Evolutionary conservation across 2,888 invertebrate species (phyloP), one percentile per base, ranked within the genome.

Genomic region (Trissoscelio sp.): DNA sequence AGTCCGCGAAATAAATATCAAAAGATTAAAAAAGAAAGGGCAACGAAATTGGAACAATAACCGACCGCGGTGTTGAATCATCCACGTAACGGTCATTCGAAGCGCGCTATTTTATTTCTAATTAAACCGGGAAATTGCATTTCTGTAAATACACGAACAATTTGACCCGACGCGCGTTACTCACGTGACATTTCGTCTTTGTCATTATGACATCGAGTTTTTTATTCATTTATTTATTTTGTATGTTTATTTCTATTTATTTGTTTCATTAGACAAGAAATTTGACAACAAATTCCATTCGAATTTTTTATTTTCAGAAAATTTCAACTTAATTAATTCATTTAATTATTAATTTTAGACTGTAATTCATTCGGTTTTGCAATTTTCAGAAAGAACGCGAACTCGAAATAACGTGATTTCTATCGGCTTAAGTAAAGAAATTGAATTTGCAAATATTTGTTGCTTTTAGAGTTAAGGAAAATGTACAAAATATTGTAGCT

Each of bases 1-100:
- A 51, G 44, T 12, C 37, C 34, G 46, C 66, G 55, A 69, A 81
- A 66, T 72, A 77, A 80, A 75, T 69, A 77, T 60, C 22, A 46
- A 58, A 58, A 48, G 67, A 81, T 77, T 72, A 70, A 66, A 80
- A 72, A 57, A 16, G 28, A 55, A 69, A 46, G 37, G 20, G 18
- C 2, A 51, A 48, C 6, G 9, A 75, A 69, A 64, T 70, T 64
- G 34, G 62, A 64, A 80, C 57, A 53, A 73, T 75, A 58, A 75
- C 53, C 74, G 46, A 48, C 64, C 34, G 6, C 22, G 42, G 18
- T 16, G 37, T 70, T 37, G 51, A 55, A 37, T 60, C 60, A 24
- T 48, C 70, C 55, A 39, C 51, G 70, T 34, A 48, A 70, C 24
- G 58, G 16, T 24, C 58, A 39, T 9, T 28, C 39, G 51, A 70